A percentile compares a stretch with the other conserved stretches of the same genome.
Conservation (phyloP, 2,888 invertebrate genomes). For the Microctonus hyperodae region DNA sequence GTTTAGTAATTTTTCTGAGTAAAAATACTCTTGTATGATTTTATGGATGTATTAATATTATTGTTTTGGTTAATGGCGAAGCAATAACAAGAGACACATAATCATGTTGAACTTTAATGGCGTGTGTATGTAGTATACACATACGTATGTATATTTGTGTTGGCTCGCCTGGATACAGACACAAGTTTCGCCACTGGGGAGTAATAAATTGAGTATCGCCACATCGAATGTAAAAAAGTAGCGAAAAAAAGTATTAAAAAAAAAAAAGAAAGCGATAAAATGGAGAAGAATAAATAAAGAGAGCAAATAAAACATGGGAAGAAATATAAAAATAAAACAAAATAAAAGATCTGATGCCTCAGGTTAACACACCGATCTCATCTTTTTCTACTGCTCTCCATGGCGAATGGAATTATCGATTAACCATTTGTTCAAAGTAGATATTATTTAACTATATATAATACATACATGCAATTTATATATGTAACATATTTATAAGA, state of each 20-base stretch:
- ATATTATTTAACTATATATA: neutral
- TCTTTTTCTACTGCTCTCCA: neutral
- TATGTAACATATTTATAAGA: conserved; percentile 10
- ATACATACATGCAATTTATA: neutral
- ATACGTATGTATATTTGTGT: no score
- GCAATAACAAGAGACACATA: neutral
- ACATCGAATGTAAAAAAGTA: conserved; percentile 2
- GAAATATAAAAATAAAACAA: neutral
- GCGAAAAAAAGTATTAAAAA: neutral
- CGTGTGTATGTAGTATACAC: neutral
- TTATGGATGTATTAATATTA: no score
- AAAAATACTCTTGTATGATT: no score
- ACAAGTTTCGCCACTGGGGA: conserved; percentile 8
- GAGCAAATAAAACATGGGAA: neutral
- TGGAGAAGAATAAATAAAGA: neutral
- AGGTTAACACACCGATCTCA: conserved; percentile 2
- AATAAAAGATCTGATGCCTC: conserved; percentile 5
- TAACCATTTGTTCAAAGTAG: conserved; percentile 15
- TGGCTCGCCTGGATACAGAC: neutral
- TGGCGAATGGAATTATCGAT: conserved; percentile 9
- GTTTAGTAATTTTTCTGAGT: no score
- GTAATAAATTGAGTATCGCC: conserved; percentile 11
- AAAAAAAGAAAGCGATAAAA: neutral
- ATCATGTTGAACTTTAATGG: neutral
- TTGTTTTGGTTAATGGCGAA: no score